phyloP scores from a whole-genome alignment of 2,888 invertebrate species.

The Hyles lineata region DNA sequence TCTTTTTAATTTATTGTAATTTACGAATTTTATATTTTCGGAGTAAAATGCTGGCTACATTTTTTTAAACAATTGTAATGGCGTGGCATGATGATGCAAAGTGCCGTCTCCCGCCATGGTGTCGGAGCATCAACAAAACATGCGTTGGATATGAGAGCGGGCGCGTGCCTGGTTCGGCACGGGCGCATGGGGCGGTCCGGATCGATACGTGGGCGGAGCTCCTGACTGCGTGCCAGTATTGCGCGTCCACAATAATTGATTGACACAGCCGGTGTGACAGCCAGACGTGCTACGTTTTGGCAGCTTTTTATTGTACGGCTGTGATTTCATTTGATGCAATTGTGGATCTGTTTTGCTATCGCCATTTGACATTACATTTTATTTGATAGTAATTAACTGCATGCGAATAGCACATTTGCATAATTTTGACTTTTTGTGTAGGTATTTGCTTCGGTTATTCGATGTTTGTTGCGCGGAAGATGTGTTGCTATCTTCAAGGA shows the following conservation, averaged over 20 bases:
- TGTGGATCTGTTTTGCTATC: constrained; percentile 30
- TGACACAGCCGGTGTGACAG: constrained; percentile 79
- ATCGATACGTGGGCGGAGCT: constrained; percentile 73
- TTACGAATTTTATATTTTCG: no score
- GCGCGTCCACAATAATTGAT: constrained; percentile 77
- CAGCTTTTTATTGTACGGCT: constrained; percentile 71
- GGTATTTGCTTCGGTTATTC: no score
- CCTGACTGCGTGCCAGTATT: constrained; percentile 71
- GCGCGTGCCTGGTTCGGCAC: background rate
- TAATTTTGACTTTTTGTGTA: no score
- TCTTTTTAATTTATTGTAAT: no score
- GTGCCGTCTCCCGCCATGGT: background rate
- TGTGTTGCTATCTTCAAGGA: no score
- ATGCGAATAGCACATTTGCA: no score
- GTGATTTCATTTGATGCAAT: constrained; percentile 57
- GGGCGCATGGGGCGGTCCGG: constrained; percentile 72
- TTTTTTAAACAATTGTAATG: no score
- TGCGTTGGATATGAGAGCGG: background rate
- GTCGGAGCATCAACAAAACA: constrained; percentile 7
- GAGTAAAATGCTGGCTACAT: no score
- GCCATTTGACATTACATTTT: constrained; percentile 13
- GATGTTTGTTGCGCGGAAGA: no score
- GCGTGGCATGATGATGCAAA: no score
- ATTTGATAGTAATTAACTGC: no score
- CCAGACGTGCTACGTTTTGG: constrained; percentile 65